Percentiles rank a stretch among this genome's conserved stretches.
Evolutionary conservation across 2,113 vertebrate species (phyloP).

Genomic region (Ameiurus melas): DNA sequence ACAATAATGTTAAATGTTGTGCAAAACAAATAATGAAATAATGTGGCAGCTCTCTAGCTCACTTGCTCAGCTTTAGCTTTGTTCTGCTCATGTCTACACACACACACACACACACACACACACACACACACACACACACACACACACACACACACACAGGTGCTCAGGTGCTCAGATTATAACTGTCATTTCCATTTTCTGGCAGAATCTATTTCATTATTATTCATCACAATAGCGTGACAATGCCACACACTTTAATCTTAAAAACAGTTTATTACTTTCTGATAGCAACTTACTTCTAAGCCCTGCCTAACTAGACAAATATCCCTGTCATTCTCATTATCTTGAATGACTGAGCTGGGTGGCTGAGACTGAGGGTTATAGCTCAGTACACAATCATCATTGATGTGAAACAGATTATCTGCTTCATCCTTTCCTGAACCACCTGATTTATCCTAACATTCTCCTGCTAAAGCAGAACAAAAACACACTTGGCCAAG

Average conservation of each 20-base stretch:
- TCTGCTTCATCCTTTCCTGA: not conserved
- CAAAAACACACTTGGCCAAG: slow-evolving; percentile 58
- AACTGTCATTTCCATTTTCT: not conserved
- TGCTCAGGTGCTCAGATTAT: not conserved
- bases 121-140: not conserved
- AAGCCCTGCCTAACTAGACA: not conserved
- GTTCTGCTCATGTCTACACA: not conserved
- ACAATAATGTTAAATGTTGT: not conserved
- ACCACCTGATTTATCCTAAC: not conserved
- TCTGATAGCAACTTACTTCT: not conserved
- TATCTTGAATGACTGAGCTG: not conserved
- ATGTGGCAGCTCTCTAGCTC: not conserved
- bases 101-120: not conserved
- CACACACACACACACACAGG: not conserved
- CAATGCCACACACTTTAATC: not conserved
- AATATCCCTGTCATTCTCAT: not conserved
- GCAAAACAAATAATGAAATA: not conserved
- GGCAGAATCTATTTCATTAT: not conserved
- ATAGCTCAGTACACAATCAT: not conserved
- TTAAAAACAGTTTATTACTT: not conserved
- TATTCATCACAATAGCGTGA: not conserved
- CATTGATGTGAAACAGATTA: not conserved
- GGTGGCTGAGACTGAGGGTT: not conserved
- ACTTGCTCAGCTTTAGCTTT: not conserved
- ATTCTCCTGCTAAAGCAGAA: slow-evolving; percentile 46